Conservation (phyloP, 2,888 invertebrate species). For the Apamea epomidion region DNA sequence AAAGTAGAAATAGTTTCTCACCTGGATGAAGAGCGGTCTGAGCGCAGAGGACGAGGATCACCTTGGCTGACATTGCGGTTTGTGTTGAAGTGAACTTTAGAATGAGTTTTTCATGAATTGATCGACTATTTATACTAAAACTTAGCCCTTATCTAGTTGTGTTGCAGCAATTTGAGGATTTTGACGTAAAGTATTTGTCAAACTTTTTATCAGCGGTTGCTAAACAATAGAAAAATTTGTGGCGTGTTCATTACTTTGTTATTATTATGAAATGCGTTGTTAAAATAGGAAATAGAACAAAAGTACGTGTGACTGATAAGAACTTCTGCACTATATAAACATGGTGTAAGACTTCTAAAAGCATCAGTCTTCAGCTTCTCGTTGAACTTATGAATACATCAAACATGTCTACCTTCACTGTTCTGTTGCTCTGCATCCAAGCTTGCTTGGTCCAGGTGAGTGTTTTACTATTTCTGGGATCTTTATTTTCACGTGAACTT, state of each 20-base stretch:
- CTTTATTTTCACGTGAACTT: no score
- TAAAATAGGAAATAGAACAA: not conserved
- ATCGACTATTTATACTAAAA: not conserved
- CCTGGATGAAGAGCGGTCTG: slow-evolving; percentile 41
- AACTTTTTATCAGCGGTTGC: no score
- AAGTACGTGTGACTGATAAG: not conserved
- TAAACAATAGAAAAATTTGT: not conserved
- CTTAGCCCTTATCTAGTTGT: not conserved
- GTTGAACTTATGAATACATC: slow-evolving; percentile 16
- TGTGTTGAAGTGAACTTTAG: not conserved
- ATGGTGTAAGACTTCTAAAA: not conserved
- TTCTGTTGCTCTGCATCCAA: slow-evolving; percentile 22
- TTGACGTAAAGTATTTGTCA: no score
- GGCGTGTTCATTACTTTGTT: not conserved
- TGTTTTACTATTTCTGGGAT: not conserved
- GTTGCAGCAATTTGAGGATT: slow-evolving; percentile 5
- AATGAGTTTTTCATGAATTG: not conserved
- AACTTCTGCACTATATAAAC: not conserved
- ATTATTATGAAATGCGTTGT: not conserved
- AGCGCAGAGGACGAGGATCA: slow-evolving; percentile 36
- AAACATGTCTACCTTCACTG: slow-evolving; percentile 2
- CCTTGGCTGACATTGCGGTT: slow-evolving; percentile 21
- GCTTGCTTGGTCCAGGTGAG: slow-evolving; percentile 49
- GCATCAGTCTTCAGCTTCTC: slow-evolving; percentile 38
- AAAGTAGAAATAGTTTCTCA: slow-evolving; percentile 2